Evolutionary conservation across 2,888 invertebrate genomes (phyloP), one percentile per base, ranked within the genome.

Genomic region (Suillia variegata): DNA sequence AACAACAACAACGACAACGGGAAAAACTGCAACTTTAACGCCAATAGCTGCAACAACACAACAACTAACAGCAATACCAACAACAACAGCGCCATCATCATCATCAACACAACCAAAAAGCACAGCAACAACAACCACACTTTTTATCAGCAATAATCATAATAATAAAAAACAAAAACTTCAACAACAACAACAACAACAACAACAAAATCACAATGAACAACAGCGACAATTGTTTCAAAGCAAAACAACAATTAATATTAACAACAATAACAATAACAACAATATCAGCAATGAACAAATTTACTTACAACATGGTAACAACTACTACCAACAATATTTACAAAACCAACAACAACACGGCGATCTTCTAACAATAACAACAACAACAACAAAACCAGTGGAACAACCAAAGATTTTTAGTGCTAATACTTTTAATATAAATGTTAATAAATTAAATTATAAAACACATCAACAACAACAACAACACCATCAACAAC

Each of bases 391-490:
- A 71, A 74, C 77, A 68, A 73, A 81, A 80, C 81, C 81, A 81
- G 81, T 81, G 81, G 79, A 81, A 72, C 76, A 80, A 81, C 81
- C 81, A 81, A 81, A 81, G 82, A 81, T 77, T 79, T 69, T 76
- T 78, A 79, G 76, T 79, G 76, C 74, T 74, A 79, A 73, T 74
- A 75, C 58, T 67, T 34, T 50, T 54, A 68, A 63, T 70, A 58
- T 64, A 62, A 66, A 65, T 58, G 59, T 53, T 64, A 68, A 73
- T 70, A 71, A 69, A 68, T 64, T 63, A 70, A 72, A 71, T 66
- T 67, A 70, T 69, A 69, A 67, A 67, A 69, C 63, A 59, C 47
- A 57, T 51, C 56, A 58, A 58, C 60, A 48, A 58, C 60, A 62
- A 57, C 59, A 64, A 68, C 66, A 70, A 70, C 66, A 67, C 62